Evolutionary conservation across 2,888 invertebrate species (phyloP), one percentile per base, ranked within the genome.

Genomic region (Erannis defoliaria): DNA sequence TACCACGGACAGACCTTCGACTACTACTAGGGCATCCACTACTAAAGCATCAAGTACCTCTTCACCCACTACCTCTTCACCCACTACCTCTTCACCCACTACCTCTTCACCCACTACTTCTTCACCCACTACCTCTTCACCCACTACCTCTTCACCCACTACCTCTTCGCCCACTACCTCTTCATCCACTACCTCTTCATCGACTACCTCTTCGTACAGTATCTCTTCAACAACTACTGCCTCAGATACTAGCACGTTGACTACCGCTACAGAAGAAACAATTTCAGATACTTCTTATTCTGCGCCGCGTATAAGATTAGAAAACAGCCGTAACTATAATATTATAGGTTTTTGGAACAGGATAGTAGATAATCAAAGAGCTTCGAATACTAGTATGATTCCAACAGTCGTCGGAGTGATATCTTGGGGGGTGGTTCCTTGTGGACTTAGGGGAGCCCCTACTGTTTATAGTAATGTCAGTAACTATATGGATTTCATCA

Each of bases 361-460:
- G 14, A 43, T 2, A 26, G 26, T 16, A 14, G 6, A 12, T 6
- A 33, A 31, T 19, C 10, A 5, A 19, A 10, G 18, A 26, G 18
- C 26, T 18, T 18, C 21, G 9, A 49, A 21, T 10, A 35, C 2
- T 60, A 1, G 68, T 10, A 62, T 73, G 31, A 62, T 71, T 37
- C 85, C 87, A 12, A 77, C 87, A 4, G 70, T 93, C 33, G 70
- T 94, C n/a, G 94, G 94, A 26, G 77, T 94, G 1, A 94, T 94
- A 0, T 94, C 94, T 0, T 94, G 94, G 94, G 94, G 94, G 0
- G 75, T 91, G 1, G 80, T 82, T 0, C 94, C 94, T 0, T 94
- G 94, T 72, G 94, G 94, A 1, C 78, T 83, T 45, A 78, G 72
- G 55, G 93, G 93, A 4, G 91, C 93, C 2, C 94, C 94, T 0